Percentiles rank a stretch among this genome's conserved stretches.
Evolutionary conservation across 2,113 vertebrate species (phyloP).

Genomic region (Pagrus major): DNA sequence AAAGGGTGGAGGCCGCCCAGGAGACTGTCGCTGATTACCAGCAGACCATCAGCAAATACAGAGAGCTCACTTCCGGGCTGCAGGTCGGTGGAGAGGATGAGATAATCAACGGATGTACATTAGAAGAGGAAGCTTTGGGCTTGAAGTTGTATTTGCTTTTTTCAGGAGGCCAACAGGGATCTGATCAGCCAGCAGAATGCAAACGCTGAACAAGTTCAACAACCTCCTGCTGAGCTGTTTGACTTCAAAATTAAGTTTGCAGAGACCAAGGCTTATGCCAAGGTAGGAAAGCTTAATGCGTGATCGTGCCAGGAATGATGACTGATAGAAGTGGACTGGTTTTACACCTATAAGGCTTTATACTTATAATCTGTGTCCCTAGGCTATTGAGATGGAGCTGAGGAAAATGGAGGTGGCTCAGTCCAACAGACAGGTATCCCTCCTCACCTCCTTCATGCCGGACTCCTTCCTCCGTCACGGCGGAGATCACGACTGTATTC

Average conservation of each 20-base stretch:
- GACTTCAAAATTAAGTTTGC: constrained; percentile 99
- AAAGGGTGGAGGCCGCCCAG: constrained; percentile 94
- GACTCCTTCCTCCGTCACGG: constrained; percentile 97
- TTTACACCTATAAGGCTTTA: background rate
- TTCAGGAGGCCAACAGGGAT: constrained; percentile 93
- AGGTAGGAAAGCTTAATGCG: constrained; percentile 82
- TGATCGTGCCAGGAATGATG: background rate
- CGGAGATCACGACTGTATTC: constrained; percentile 93
- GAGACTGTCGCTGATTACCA: constrained; percentile 97
- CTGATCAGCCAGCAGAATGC: constrained; percentile 94
- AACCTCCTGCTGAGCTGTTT: constrained; percentile 92
- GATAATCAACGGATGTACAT: background rate
- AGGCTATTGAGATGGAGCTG: constrained; percentile 99
- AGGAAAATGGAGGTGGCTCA: constrained; percentile 97
- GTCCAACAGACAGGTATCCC: constrained; percentile 92
- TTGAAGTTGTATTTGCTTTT: background rate
- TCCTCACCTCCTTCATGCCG: constrained; percentile 98
- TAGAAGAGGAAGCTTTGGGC: background rate
- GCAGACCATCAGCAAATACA: constrained; percentile 96
- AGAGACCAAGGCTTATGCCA: constrained; percentile 97
- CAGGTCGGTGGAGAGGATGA: constrained; percentile 84
- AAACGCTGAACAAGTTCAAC: constrained; percentile 90
- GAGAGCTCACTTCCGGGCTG: constrained; percentile 91
- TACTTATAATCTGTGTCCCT: constrained; percentile 5
- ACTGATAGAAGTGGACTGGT: rapidly evolving